Evolutionary conservation across 2,888 invertebrate species (phyloP).

Genomic region (Nasonia oneida): DNA sequence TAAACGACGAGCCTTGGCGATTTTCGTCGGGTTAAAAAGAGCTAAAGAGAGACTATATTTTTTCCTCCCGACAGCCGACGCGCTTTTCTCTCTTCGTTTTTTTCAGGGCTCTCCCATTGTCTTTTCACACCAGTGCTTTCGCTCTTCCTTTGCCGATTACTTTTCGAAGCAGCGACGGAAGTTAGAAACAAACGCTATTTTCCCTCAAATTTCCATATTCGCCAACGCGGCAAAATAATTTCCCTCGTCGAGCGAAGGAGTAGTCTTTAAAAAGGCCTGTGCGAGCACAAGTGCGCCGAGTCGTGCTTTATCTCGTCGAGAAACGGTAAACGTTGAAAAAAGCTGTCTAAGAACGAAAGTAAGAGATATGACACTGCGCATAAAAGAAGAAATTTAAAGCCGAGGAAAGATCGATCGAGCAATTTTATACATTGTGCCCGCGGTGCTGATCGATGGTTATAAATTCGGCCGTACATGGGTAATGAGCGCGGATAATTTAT

Average conservation of each 20-base stretch:
- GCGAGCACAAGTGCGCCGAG: conserved; percentile 22
- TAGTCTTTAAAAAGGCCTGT: conserved; percentile 22
- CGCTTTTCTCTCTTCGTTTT: conserved; percentile 20
- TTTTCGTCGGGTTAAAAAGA: conserved; percentile 23
- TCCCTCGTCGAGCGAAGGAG: neutral
- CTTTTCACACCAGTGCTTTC: conserved; percentile 37
- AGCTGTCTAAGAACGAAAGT: conserved; percentile 4
- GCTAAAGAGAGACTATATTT: neutral
- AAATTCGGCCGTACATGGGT: conserved; percentile 20
- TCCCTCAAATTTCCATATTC: conserved; percentile 35
- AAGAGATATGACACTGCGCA: conserved; percentile 7
- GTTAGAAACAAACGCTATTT: neutral
- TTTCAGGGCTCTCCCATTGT: conserved; percentile 1
- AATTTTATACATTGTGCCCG: conserved; percentile 25
- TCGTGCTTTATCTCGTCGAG: conserved; percentile 47
- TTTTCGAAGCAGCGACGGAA: neutral
- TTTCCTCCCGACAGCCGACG: neutral
- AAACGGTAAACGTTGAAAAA: conserved; percentile 6
- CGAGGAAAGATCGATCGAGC: conserved; percentile 27
- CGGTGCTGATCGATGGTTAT: conserved; percentile 36
- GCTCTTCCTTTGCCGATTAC: neutral
- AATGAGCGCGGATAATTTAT: conserved; percentile 35
- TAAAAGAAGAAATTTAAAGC: neutral
- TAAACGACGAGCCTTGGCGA: conserved; percentile 13
- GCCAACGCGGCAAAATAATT: conserved; percentile 35